These are phyloP conservation scores for Diglossa cyanea DNA, from an alignment of 2,797 vertebrate genomes.

Conservation along the genomic window DNA sequence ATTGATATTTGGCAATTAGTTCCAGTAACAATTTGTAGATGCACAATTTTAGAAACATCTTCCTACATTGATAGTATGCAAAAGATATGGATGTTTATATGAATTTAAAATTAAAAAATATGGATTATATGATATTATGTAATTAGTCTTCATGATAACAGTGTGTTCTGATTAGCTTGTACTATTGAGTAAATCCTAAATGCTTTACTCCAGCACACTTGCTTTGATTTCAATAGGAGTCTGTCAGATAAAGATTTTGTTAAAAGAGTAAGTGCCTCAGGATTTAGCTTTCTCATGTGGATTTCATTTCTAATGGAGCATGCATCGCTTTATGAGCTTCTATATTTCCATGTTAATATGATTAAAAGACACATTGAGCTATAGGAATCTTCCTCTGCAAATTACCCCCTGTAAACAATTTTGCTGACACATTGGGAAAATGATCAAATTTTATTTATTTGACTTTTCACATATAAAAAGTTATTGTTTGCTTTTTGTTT, in stretches of 20 bases:
- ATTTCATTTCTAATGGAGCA: conserved; percentile 25
- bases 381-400: background rate
- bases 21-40: background rate
- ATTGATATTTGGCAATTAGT: background rate
- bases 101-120: background rate
- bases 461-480: background rate
- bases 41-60: background rate
- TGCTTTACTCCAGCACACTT: background rate
- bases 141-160: background rate
- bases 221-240: background rate
- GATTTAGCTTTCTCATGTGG: conserved; percentile 6
- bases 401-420: background rate
- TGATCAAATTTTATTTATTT: background rate
- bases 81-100: background rate
- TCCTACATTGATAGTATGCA: background rate
- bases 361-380: background rate
- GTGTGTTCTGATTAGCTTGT: background rate
- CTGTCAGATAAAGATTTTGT: conserved; percentile 23
- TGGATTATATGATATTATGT: background rate
- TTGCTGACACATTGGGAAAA: background rate
- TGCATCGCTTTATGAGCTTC: background rate
- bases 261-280: conserved; percentile 4
- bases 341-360: conserved; percentile 14
- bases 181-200: conserved; percentile 9
- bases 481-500: background rate